Conservation (phyloP, 2,797 vertebrate species). For the Nothura maculosa region DNA sequence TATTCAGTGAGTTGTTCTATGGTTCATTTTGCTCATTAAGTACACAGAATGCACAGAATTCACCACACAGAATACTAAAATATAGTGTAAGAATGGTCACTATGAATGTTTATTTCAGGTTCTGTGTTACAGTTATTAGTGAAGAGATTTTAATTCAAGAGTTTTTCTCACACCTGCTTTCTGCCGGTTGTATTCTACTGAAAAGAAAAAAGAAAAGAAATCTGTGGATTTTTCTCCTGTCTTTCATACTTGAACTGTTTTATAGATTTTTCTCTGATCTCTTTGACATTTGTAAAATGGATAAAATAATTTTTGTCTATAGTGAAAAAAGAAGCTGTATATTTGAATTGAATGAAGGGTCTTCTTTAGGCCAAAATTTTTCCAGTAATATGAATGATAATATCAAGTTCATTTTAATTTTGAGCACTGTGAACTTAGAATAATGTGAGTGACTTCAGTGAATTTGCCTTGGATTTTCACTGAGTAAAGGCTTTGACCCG, state of each 20-base stretch:
- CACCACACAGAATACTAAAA: neutral
- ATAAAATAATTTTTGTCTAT: neutral
- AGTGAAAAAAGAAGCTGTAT: neutral
- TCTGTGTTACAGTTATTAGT: neutral
- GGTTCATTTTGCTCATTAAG: neutral
- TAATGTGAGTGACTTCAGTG: neutral
- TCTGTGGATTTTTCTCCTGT: neutral
- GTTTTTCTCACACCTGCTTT: neutral
- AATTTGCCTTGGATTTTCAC: neutral
- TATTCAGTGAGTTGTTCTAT: rapidly evolving
- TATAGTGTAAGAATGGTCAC: neutral
- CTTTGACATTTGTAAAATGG: neutral
- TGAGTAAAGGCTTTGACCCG: neutral
- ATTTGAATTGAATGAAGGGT: neutral
- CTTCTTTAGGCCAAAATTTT: neutral
- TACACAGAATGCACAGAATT: neutral
- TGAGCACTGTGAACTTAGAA: neutral
- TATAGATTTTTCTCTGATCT: neutral
- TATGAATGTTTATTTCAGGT: neutral
- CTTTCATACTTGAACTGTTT: neutral
- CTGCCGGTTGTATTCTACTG: neutral
- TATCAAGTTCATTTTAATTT: neutral
- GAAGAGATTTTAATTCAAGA: neutral
- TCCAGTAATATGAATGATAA: neutral
- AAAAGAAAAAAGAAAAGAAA: neutral